Base-by-base conservation (phyloP, 2,797 vertebrate species). In the Lerista edwardsae region DNA sequence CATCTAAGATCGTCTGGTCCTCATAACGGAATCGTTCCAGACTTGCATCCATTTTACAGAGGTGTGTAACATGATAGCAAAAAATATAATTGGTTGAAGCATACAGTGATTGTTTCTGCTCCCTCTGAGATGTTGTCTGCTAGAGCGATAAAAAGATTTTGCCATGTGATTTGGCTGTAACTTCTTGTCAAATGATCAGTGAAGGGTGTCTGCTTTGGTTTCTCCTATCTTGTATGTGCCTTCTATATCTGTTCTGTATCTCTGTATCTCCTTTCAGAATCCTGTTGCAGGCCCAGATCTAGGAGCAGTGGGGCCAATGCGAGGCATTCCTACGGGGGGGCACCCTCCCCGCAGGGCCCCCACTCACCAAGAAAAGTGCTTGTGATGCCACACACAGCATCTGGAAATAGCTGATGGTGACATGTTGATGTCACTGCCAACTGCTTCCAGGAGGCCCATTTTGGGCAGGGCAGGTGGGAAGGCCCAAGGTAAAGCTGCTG, bases 181-280 rank as follows among this genome's bases (percentile, higher is more conserved):
- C 64, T 77, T 69, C 55, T 76, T 76, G 62, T 76, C 68, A 44
- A 77, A 84, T 84, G 65, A 29, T 44, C 29, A 34, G 64, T 69
- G 74, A 44, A 77, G n/a, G 59, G n/a, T 69, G 51, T 55, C 62
- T 57, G 82, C 41, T 76, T 21, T 44, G 31, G 19, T 68, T 69
- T 84, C 23, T 29, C 15, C 76, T 79, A 11, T 39, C 39, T 19
- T n/a, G 2, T 44, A 17, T 74, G 31, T 59, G 34, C n/a, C 51
- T 74, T 79, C 34, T 73, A 4, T 14, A 36, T 29, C 23, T 82
- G 19, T 82, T 82, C 57, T 51, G n/a, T n/a, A n/a, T 14, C 19
- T 71, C 68, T 23, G 31, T 51, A 21, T 5, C n/a, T 25, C 4
- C 8, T 23, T 74, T 47, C 25, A n/a, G 80, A 34, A 47, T 65